Percentiles rank a stretch among this genome's conserved stretches.
These are phyloP conservation scores for Cremastinae sp. DNA, from an alignment of 2,888 invertebrate genomes.

Conservation along the genomic window DNA sequence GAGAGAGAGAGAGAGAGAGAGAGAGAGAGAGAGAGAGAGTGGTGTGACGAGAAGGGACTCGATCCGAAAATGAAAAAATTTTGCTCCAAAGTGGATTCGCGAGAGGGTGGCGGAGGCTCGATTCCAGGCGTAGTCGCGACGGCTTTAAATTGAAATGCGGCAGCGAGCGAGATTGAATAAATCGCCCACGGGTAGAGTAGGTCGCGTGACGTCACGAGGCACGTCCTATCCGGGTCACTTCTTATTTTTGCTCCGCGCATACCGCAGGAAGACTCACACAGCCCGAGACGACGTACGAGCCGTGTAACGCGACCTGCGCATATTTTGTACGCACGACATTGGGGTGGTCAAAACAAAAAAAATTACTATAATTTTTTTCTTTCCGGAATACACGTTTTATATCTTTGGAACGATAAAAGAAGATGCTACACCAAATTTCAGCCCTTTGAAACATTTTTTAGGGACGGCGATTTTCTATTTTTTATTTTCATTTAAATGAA, in stretches of 20 bases:
- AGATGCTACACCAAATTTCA: too few species aligned
- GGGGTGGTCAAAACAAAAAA: too few species aligned
- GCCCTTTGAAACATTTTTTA: too few species aligned
- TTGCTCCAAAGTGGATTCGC: conserved; percentile 38
- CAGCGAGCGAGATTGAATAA: conserved; percentile 62
- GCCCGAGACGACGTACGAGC: conserved; percentile 20
- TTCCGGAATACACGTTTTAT: too few species aligned
- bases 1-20: neutral
- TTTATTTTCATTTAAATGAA: too few species aligned
- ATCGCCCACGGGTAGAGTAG: conserved; percentile 56
- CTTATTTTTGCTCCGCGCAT: conserved; percentile 57
- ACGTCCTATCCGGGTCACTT: conserved; percentile 56
- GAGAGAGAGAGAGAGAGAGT: neutral
- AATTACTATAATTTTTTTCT: too few species aligned
- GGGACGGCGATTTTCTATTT: too few species aligned
- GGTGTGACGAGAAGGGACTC: neutral
- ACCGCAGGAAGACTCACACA: conserved; percentile 11
- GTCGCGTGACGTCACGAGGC: conserved; percentile 58
- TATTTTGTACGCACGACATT: conserved; percentile 13
- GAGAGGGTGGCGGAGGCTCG: conserved; percentile 5
- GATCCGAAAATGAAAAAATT: conserved; percentile 46
- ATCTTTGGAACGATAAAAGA: too few species aligned
- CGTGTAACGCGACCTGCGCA: conserved; percentile 43
- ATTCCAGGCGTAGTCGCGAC: conserved; percentile 50
- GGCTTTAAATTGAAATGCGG: conserved; percentile 61